These are phyloP conservation scores for Lasioglossum vierecki DNA, from an alignment of 2,888 invertebrate genomes.

Conservation along the genomic window DNA sequence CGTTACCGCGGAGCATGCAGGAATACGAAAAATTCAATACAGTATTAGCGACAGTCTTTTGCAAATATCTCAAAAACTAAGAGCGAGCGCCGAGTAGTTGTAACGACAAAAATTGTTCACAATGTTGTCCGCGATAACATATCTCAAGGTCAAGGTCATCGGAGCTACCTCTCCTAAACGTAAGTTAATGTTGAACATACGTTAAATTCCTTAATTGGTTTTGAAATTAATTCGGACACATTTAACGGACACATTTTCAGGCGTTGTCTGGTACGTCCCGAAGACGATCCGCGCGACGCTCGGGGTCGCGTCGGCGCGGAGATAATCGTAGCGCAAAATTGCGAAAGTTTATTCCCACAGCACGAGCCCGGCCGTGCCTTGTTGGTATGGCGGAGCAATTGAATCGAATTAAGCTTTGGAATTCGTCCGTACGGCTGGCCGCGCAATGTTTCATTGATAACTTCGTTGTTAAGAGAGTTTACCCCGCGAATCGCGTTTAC, in stretches of 20 bases:
- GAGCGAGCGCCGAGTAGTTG: too few species aligned
- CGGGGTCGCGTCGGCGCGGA: background rate
- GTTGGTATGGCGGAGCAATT: background rate
- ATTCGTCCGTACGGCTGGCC: background rate
- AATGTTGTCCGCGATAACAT: too few species aligned
- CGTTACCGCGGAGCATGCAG: too few species aligned
- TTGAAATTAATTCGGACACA: background rate
- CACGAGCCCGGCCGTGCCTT: background rate
- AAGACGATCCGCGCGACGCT: background rate
- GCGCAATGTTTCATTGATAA: constrained; percentile 16
- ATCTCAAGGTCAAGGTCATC: too few species aligned
- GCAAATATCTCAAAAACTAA: too few species aligned
- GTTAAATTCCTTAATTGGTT: too few species aligned
- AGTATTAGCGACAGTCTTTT: too few species aligned
- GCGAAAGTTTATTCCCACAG: constrained; percentile 23
- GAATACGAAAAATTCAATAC: too few species aligned
- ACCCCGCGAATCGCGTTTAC: background rate
- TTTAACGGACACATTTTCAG: constrained; percentile 15
- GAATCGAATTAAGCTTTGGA: constrained; percentile 22
- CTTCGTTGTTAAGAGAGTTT: constrained; percentile 3
- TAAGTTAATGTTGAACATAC: too few species aligned
- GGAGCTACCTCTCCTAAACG: too few species aligned
- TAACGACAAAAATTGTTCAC: too few species aligned
- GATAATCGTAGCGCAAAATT: constrained; percentile 13
- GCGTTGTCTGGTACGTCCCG: background rate